Evolutionary conservation across 1,140 invertebrate species (phyloP).

Genomic region (Pseudoatta argentina): DNA sequence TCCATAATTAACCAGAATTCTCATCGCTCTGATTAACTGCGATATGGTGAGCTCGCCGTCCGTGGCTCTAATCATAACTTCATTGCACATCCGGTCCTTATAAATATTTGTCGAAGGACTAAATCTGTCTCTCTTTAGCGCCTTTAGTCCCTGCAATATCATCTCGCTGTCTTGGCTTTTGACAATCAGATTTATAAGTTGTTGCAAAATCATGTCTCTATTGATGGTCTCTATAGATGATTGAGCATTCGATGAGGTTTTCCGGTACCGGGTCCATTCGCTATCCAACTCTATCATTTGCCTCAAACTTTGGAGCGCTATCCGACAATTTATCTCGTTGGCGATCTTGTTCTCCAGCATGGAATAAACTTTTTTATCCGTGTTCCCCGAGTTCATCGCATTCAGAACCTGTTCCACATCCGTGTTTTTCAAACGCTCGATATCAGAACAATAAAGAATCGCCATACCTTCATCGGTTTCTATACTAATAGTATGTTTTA

Average conservation of each 20-base stretch:
- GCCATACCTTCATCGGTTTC: constrained; percentile 78
- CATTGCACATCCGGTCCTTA: constrained; percentile 88
- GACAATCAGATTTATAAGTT: constrained; percentile 85
- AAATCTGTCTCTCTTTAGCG: constrained; percentile 82
- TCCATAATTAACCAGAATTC: constrained; percentile 79
- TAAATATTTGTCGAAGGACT: constrained; percentile 85
- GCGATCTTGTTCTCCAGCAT: constrained; percentile 84
- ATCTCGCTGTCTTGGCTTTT: constrained; percentile 81
- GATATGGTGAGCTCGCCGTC: constrained; percentile 88
- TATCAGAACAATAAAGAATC: constrained; percentile 74
- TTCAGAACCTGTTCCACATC: constrained; percentile 82
- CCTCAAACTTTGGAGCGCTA: constrained; percentile 86
- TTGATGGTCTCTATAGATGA: constrained; percentile 38
- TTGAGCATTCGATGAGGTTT: constrained; percentile 59
- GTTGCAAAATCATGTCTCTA: constrained; percentile 83
- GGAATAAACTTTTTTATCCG: constrained; percentile 78
- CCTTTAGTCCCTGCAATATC: constrained; percentile 84
- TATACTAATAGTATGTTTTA: constrained; percentile 70
- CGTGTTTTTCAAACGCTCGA: constrained; percentile 78
- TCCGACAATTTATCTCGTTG: constrained; percentile 86
- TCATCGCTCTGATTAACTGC: constrained; percentile 88
- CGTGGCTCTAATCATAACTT: constrained; percentile 88
- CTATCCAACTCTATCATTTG: constrained; percentile 87
- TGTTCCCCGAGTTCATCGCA: constrained; percentile 79
- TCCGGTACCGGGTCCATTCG: constrained; percentile 70